Base-by-base conservation (phyloP, 1,140 invertebrate genomes). In the Zaprionus nigranus region DNA sequence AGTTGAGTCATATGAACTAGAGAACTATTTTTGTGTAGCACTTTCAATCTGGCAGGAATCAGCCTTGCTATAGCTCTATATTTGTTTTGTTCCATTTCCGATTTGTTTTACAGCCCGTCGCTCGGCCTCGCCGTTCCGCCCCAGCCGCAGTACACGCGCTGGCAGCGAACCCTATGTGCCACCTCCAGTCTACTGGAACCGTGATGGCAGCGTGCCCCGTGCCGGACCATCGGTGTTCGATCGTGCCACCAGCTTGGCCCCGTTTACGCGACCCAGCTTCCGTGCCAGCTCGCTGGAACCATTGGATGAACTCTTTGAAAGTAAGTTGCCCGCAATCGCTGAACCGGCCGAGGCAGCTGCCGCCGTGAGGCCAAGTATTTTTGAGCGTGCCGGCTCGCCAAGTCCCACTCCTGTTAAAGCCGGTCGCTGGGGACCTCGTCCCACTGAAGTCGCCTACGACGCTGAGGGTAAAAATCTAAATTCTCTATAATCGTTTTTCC, bases 401-500 rank as follows among this genome's bases (percentile, higher is more conserved):
- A 92, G 91, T 91, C 95, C 95, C 73, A 96, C 95, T 86, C 95
- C 95, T 30, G 95, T 95, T 88, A 96, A 95, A 94, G 93, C 94
- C 77, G 94, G 95, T 91, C 94, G 94, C 88, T 95, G 94, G 91
- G 94, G 93, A 75, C 95, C 95, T 67, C 94, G 95, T 69, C 94
- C 95, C 81, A 94, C 93, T 81, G 95, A 95, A 93, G 94, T 95
- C 80, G 95, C 95, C 76, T 96, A 94, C 93, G 95, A 96, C 93
- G 94, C 95, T 93, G 95, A 95, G 93, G 95, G 95, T 95, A 95
- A 94, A 94, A 92, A 75, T 60, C 81, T 46, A 90, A 88, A 87
- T 82, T 82, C 63, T 34, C 54, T 65, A 56, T 72, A 71, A 61
- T 46, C 68, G 79, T 75, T 74, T 54, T 79, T 74, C 73, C 79